Evolutionary conservation across 2,113 vertebrate species (phyloP), one percentile per base, ranked within the genome.

Genomic region (Cygnus atratus): DNA sequence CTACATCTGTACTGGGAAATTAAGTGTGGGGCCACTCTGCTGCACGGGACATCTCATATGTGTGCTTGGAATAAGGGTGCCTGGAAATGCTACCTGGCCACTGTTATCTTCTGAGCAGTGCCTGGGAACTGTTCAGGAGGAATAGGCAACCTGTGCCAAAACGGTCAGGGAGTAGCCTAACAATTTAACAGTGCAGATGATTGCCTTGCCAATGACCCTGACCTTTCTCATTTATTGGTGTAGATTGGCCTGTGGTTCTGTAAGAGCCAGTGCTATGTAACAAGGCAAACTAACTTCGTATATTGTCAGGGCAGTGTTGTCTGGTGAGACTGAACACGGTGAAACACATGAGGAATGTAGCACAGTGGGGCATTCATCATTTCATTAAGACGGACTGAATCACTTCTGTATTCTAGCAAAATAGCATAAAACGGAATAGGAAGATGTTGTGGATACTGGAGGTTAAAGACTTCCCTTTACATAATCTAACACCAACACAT

Each of bases 161-260:
- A 39, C 14, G 19, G 10, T 25, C 67, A 54, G 18, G 37, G 73
- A 79, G 37, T 28, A 78, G 24, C 29, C 35, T 19, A 15, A 26
- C 3, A 35, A 29, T 58, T 67, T 13, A 44, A 44, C 24, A 14
- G 41, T 19, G 3, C 0, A 1, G 67, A 14, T 29, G 17, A 41
- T 17, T 7, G 35, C 61, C 2, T 0, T 2, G 2, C 13, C 43
- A 3, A 0, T 50, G 58, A 33, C 43, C 41, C 50, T 59, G 50
- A 43, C 22, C 15, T 6, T 15, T 20, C 62, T 16, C 22, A 7
- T 48, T n/a, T 29, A 5, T 20, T 50, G 61, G 46, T 54, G n/a
- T 73, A 41, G 25, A 24, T 41, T 52, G 16, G n/a, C 28, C 76
- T 33, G 29, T n/a, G 35, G 21, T n/a, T 67, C 31, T 37, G 13